Evolutionary conservation across 2,113 vertebrate genomes (phyloP).

Genomic region (Xiphophorus maculatus): DNA sequence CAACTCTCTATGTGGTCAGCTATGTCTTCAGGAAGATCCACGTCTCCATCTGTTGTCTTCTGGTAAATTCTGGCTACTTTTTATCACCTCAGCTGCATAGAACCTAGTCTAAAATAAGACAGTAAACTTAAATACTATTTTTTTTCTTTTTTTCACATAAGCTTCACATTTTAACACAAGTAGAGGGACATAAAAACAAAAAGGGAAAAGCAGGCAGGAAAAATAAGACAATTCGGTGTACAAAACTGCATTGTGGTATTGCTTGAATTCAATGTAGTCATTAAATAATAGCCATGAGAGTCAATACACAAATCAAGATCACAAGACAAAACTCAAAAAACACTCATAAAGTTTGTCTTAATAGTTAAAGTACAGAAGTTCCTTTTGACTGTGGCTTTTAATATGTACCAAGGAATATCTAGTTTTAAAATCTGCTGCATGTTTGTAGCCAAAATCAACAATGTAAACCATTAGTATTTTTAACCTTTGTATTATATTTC

Average conservation of each 20-base stretch:
- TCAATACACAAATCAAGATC: not conserved
- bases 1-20: constrained; percentile 78
- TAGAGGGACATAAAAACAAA: too few species aligned
- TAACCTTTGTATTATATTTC: not conserved
- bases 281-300: not conserved
- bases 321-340: not conserved
- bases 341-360: not conserved
- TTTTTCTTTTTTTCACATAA: not conserved
- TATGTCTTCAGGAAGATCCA: constrained; percentile 80
- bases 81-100: too few species aligned
- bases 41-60: constrained; percentile 73
- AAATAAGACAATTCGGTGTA: too few species aligned
- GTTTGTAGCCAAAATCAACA: not conserved
- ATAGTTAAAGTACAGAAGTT: not conserved
- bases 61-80: constrained; percentile 44
- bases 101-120: not conserved
- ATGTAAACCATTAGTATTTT: not conserved
- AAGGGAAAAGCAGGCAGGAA: too few species aligned
- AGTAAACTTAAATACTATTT: not conserved
- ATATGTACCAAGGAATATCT: not conserved
- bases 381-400: not conserved
- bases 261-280: too few species aligned
- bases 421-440: not conserved
- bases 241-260: too few species aligned
- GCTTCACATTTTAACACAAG: too few species aligned